Conservation (phyloP, 2,113 vertebrate genomes). For the Cyrtonyx montezumae region DNA sequence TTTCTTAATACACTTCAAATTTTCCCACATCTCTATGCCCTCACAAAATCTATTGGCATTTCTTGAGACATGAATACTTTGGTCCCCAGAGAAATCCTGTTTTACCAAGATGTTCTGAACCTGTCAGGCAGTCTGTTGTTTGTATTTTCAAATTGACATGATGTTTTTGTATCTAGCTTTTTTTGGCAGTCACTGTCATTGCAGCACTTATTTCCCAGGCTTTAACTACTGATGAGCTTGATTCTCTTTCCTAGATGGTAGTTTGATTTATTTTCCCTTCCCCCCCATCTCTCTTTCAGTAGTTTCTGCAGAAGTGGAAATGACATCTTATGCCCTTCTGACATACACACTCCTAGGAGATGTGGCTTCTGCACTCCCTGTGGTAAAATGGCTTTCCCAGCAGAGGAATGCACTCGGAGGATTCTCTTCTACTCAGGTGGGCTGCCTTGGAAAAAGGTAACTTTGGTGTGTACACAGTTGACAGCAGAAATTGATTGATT, state of each 20-base stretch:
- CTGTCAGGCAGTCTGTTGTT: background rate
- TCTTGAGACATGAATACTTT: background rate
- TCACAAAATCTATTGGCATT: background rate
- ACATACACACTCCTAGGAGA: conserved; percentile 90
- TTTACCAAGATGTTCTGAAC: background rate
- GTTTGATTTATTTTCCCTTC: background rate
- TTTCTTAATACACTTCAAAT: background rate
- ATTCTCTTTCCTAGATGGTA: background rate
- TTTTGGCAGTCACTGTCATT: background rate
- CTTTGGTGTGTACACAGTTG: background rate
- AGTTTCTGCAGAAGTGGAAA: conserved; percentile 93
- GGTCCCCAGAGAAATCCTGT: background rate
- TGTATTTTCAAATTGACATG: background rate
- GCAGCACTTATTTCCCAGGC: background rate
- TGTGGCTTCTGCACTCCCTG: conserved; percentile 87
- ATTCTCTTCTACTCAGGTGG: conserved; percentile 93
- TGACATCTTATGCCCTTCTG: conserved; percentile 91
- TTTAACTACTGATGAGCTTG: background rate
- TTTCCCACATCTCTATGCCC: background rate
- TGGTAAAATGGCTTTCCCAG: conserved; percentile 95
- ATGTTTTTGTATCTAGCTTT: background rate
- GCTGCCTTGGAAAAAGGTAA: background rate
- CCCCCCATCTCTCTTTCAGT: conserved; percentile 67
- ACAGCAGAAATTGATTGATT: background rate
- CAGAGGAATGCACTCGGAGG: conserved; percentile 91